These are phyloP conservation scores for Pectinophora gossypiella DNA, from an alignment of 1,140 invertebrate species.

Conservation along the genomic window DNA sequence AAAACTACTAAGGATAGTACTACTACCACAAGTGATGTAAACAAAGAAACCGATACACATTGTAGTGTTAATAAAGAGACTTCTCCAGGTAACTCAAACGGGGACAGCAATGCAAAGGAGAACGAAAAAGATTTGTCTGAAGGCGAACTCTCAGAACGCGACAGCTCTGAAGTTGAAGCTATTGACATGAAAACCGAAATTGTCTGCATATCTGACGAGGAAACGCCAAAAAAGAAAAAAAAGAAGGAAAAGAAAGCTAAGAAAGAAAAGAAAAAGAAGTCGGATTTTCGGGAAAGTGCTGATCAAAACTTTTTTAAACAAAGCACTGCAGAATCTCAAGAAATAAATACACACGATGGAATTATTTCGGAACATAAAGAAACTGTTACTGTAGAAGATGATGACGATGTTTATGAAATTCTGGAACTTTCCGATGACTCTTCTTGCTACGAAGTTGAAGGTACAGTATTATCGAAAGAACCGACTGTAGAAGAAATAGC, in stretches of 20 bases:
- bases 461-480: constrained; percentile 60
- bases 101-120: constrained; percentile 14
- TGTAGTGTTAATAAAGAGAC: not conserved
- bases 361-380: constrained; percentile 5
- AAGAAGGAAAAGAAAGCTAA: constrained; percentile 51
- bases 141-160: constrained; percentile 43
- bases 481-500: constrained; percentile 59
- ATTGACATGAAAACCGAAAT: constrained; percentile 32
- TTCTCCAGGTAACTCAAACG: not conserved
- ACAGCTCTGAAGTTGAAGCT: constrained; percentile 36
- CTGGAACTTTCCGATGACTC: constrained; percentile 67
- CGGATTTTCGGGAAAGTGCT: constrained; percentile 50
- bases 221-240: constrained; percentile 27
- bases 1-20: no score
- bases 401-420: constrained; percentile 49
- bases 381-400: constrained; percentile 13
- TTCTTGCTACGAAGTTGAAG: constrained; percentile 59
- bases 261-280: constrained; percentile 47
- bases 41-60: not conserved
- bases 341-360: constrained; percentile 10
- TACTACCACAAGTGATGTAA: no score
- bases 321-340: not conserved
- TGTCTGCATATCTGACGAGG: constrained; percentile 51
- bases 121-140: constrained; percentile 36
- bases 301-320: constrained; percentile 50